Evolutionary conservation across 2,113 vertebrate species (phyloP), one percentile per base, ranked within the genome.

Genomic region (Campylorhamphus procurvoides): DNA sequence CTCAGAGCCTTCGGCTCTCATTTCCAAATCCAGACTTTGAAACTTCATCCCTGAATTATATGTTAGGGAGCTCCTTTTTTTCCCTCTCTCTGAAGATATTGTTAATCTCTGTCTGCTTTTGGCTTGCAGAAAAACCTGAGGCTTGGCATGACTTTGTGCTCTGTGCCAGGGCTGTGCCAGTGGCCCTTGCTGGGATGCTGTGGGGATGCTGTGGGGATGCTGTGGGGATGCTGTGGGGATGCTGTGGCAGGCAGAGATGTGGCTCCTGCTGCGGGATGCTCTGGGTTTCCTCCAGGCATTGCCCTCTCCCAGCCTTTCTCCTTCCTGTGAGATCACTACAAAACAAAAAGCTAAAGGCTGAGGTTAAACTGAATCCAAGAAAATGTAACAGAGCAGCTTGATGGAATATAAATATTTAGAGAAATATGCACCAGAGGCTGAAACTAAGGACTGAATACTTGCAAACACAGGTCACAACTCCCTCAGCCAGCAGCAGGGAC

Each of bases 381-480:
- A 49, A n/a, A 63, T 25, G 64, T 15, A 24, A 29, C 59, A 28
- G 64, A 31, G 24, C 10, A 44, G 33, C 27, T 39, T 16, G 49
- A 18, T 4, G 18, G 46, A 46, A 52, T 2, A 18, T 0, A 24
- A 47, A 42, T 18, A 47, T 52, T 39, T 47, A 42, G 37, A 39
- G 52, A 39, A 42, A 40, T 24, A 19, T 0, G 6, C 18, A 42
- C 15, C 42, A 31, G n/a, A 24, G 0, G 0, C 7, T 20, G 28
- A 35, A 60, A 60, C 18, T 18, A 17, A 40, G 60, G 18, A 64
- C 14, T 3, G 6, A 56, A 9, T 11, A 7, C n/a, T 62, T 53
- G 17, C 10, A 42, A 25, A 39, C 0, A 23, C 8, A 12, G 39
- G 5, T 15, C n/a, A 10, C 27, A 47, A 3, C 19, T 23, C n/a